These are phyloP conservation scores for Caenorhabditis zanzibari DNA, from an alignment of 2,888 invertebrate genomes.

Conservation along the genomic window DNA sequence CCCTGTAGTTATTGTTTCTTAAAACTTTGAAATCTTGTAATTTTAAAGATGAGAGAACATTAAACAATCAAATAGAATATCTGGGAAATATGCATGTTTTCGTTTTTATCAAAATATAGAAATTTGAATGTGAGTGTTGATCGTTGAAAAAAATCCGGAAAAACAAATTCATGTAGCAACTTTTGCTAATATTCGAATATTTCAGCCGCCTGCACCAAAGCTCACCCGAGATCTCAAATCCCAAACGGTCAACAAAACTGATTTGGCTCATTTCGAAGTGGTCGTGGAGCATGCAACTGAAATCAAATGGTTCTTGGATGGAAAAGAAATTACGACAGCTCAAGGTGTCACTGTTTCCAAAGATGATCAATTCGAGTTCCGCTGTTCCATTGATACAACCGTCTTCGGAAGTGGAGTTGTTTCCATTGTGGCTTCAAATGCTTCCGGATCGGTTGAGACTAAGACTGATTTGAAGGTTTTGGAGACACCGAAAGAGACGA, in stretches of 20 bases:
- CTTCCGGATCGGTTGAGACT: constrained; percentile 68
- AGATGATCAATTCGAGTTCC: constrained; percentile 77
- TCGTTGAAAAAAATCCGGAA: neutral
- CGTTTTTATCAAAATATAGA: too few relatives aligned
- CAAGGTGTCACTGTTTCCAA: constrained; percentile 72
- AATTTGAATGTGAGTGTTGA: neutral
- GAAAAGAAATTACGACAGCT: constrained; percentile 62
- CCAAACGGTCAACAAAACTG: constrained; percentile 87
- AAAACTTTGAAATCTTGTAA: too few relatives aligned
- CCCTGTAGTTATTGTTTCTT: too few relatives aligned
- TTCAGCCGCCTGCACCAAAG: constrained; percentile 66
- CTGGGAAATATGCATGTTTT: too few relatives aligned
- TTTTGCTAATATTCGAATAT: neutral
- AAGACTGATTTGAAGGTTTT: constrained; percentile 72
- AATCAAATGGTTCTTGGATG: constrained; percentile 74
- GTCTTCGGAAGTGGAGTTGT: constrained; percentile 67
- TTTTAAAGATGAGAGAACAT: too few relatives aligned
- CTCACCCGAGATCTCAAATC: constrained; percentile 71
- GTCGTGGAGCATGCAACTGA: constrained; percentile 78
- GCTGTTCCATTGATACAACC: constrained; percentile 72
- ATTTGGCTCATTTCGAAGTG: constrained; percentile 83
- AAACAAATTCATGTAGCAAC: neutral
- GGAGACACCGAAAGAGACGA: constrained; percentile 71
- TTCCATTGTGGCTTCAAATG: constrained; percentile 65
- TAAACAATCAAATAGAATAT: too few relatives aligned